Percentiles rank a stretch among this genome's conserved stretches.
Evolutionary conservation across 2,888 invertebrate genomes (phyloP).

Genomic region (Plagiodera versicolora): DNA sequence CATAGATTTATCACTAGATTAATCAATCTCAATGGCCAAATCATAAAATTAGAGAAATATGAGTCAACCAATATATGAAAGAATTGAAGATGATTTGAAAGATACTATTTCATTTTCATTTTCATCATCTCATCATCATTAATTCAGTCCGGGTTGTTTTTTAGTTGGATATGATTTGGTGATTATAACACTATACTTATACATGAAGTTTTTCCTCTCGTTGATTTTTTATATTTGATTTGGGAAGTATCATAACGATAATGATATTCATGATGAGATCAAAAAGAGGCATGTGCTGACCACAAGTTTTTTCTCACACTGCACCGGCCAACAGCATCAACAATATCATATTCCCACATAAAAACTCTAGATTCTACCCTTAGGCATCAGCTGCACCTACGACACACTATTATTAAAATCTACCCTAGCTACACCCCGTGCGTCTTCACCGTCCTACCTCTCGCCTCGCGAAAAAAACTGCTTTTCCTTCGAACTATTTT

Average conservation of each 20-base stretch:
- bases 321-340: not conserved
- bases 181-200: too few relatives aligned
- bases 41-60: too few relatives aligned
- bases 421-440: not conserved
- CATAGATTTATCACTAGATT: too few relatives aligned
- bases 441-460: not conserved
- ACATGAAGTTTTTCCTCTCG: too few relatives aligned
- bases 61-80: too few relatives aligned
- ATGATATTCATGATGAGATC: not conserved
- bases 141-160: too few relatives aligned
- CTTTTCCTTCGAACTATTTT: slow-evolving; percentile 9
- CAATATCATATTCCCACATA: not conserved
- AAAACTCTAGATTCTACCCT: not conserved
- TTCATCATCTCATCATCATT: too few relatives aligned
- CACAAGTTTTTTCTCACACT: not conserved
- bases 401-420: slow-evolving; percentile 13
- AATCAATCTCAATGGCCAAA: too few relatives aligned
- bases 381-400: slow-evolving; percentile 8
- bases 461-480: slow-evolving; percentile 4
- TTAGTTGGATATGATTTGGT: too few relatives aligned
- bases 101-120: too few relatives aligned
- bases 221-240: not conserved
- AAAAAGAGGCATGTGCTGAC: not conserved
- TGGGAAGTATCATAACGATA: too few relatives aligned
- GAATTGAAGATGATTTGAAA: too few relatives aligned